A percentile compares a stretch with the other conserved stretches of the same genome.
These are phyloP conservation scores for Hirtodrosophila confusa DNA, from an alignment of 2,888 invertebrate species.

Conservation along the genomic window DNA sequence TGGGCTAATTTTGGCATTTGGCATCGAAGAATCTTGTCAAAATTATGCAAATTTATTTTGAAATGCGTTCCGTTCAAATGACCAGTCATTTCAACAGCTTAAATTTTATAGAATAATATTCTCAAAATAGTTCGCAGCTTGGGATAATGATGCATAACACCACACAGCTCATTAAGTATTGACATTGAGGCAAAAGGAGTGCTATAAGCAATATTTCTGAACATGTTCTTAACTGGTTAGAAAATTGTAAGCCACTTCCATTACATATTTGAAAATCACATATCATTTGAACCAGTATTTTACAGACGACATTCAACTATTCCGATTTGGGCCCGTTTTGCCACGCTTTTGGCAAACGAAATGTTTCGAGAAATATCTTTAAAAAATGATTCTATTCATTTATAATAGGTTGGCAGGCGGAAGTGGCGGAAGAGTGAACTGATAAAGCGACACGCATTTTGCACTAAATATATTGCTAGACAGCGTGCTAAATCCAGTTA, in stretches of 20 bases:
- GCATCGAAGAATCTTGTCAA: slow-evolving; percentile 36
- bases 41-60: slow-evolving; percentile 41
- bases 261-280: background rate
- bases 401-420: slow-evolving; percentile 50
- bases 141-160: slow-evolving; percentile 22
- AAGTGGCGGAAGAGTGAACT: slow-evolving; percentile 56
- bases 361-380: slow-evolving; percentile 7
- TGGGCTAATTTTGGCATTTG: slow-evolving; percentile 48
- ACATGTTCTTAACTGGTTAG: background rate
- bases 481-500: slow-evolving; percentile 72
- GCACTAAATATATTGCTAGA: slow-evolving; percentile 37
- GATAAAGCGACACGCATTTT: slow-evolving; percentile 44
- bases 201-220: background rate
- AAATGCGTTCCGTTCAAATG: slow-evolving; percentile 22
- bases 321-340: slow-evolving; percentile 14
- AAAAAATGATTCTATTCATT: slow-evolving; percentile 20
- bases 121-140: slow-evolving; percentile 20
- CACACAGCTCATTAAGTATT: slow-evolving; percentile 13
- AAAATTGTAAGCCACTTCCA: no score
- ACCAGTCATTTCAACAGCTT: slow-evolving; percentile 11
- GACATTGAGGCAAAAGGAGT: slow-evolving; percentile 27
- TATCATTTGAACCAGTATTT: background rate
- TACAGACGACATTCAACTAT: background rate
- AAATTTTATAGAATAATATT: slow-evolving; percentile 1
- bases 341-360: slow-evolving; percentile 19